Evolutionary conservation across 1,140 invertebrate genomes (phyloP).

Genomic region (Drosophila bifasciata): DNA sequence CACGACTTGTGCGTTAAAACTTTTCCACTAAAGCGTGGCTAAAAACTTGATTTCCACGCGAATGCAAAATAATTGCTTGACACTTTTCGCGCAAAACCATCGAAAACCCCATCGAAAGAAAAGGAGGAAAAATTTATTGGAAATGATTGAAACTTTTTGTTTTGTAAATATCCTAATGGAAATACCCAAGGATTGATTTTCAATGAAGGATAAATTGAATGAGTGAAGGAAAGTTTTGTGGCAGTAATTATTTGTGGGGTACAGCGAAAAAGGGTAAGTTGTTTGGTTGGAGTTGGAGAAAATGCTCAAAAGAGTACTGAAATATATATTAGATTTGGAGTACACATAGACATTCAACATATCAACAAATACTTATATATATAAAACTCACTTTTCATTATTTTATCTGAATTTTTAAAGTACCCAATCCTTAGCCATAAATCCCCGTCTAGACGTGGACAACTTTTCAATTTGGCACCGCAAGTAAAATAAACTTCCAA

Average conservation of each 20-base stretch:
- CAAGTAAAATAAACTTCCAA: not conserved
- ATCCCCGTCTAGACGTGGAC: conserved; percentile 36
- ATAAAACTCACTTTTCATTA: too few species aligned
- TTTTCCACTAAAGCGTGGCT: not conserved
- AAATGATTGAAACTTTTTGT: not conserved
- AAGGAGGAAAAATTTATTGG: not conserved
- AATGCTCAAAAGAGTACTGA: too few species aligned
- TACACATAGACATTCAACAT: too few species aligned
- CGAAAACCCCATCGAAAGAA: not conserved
- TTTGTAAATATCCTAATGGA: too few species aligned
- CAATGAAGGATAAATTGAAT: too few species aligned
- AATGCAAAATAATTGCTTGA: conserved; percentile 4
- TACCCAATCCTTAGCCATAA: not conserved
- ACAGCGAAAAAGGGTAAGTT: not conserved
- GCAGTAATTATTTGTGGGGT: too few species aligned
- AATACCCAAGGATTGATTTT: too few species aligned
- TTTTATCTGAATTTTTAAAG: conserved; percentile 3
- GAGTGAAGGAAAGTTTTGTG: too few species aligned
- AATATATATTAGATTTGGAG: too few species aligned
- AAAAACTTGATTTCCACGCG: conserved; percentile 10
- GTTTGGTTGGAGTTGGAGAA: not conserved
- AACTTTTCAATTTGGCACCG: conserved; percentile 15
- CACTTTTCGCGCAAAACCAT: not conserved
- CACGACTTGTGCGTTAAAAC: conserved; percentile 29
- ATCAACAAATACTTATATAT: too few species aligned